These are phyloP conservation scores for Apamea epomidion DNA, from an alignment of 2,888 invertebrate genomes.

Conservation along the genomic window DNA sequence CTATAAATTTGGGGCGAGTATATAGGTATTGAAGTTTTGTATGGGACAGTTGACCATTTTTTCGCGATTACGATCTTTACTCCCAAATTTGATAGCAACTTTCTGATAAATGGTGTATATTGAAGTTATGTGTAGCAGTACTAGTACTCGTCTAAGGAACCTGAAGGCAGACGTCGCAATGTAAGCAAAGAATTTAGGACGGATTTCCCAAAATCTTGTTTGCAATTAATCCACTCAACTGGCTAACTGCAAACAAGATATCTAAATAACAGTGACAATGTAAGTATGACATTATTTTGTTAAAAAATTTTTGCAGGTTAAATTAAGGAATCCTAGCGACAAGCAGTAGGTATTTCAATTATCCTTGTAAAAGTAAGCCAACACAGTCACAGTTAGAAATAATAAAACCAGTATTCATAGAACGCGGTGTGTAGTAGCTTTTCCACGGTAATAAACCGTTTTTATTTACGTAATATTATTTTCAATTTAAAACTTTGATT, in stretches of 20 bases:
- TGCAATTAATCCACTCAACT: neutral
- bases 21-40: neutral
- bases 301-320: neutral
- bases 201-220: neutral
- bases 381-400: neutral
- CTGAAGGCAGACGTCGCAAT: neutral
- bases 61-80: neutral
- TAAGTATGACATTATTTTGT: neutral
- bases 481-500: slow-evolving; percentile 22
- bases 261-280: neutral
- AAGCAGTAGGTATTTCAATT: neutral
- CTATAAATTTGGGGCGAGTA: neutral
- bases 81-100: neutral
- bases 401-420: neutral
- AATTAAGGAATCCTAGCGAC: neutral
- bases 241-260: too few species aligned
- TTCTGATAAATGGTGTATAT: neutral
- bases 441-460: neutral
- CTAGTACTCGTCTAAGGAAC: neutral
- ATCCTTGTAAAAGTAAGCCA: neutral
- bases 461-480: slow-evolving; percentile 11
- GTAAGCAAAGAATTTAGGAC: neutral
- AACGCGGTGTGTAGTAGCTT: neutral
- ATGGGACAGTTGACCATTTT: neutral
- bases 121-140: neutral